phyloP scores from a whole-genome alignment of 2,888 invertebrate genomes.

The Campaea margaritaria region DNA sequence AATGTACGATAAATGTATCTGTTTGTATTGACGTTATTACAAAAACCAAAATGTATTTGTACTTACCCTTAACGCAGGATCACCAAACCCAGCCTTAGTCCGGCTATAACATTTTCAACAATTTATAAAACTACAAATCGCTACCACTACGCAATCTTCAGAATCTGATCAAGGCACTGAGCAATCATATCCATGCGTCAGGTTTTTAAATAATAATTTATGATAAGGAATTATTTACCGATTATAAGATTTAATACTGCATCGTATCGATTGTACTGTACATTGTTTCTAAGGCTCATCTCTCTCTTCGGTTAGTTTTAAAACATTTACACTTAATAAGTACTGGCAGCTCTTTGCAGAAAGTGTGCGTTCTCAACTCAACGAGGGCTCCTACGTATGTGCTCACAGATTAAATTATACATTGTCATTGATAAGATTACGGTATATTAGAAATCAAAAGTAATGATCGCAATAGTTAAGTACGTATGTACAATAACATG shows the following conservation, averaged over 20 bases:
- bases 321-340: background rate
- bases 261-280: constrained; percentile 36
- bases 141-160: constrained; percentile 50
- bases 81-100: background rate
- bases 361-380: constrained; percentile 1
- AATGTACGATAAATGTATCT: no score
- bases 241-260: constrained; percentile 68
- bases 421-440: constrained; percentile 24
- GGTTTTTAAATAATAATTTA: constrained; percentile 80
- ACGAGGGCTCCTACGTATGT: background rate
- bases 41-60: constrained; percentile 1
- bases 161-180: constrained; percentile 68
- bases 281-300: constrained; percentile 26
- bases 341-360: background rate
- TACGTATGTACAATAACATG: background rate
- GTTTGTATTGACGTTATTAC: no score
- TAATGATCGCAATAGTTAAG: constrained; percentile 5
- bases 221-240: constrained; percentile 72
- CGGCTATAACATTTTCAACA: constrained; percentile 12
- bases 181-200: constrained; percentile 66
- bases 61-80: constrained; percentile 22
- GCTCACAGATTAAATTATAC: constrained; percentile 12
- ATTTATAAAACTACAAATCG: background rate
- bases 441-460: constrained; percentile 19
- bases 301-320: background rate